These are phyloP conservation scores for Hesperophylax magnus DNA, from an alignment of 1,140 invertebrate genomes.

Conservation along the genomic window DNA sequence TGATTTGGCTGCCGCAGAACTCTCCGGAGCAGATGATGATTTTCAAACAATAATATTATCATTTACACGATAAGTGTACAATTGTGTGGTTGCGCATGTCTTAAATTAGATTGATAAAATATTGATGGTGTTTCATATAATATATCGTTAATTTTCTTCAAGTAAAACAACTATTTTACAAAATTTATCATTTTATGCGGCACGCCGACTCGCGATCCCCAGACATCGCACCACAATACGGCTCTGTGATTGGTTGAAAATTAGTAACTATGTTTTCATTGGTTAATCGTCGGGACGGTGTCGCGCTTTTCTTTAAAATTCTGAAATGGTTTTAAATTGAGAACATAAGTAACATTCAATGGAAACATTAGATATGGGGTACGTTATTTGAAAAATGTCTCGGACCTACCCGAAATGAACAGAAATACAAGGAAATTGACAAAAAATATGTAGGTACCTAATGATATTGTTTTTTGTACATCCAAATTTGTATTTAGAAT, in stretches of 20 bases:
- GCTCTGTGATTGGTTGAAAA: slow-evolving; percentile 48
- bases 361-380: no score
- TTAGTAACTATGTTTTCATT: slow-evolving; percentile 34
- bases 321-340: no score
- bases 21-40: not conserved
- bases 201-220: slow-evolving; percentile 46
- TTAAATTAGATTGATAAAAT: not conserved
- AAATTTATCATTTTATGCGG: slow-evolving; percentile 27
- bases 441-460: no score
- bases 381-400: no score
- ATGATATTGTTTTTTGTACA: no score
- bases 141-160: not conserved
- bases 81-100: not conserved
- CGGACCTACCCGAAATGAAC: no score
- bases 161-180: not conserved
- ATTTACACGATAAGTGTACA: not conserved
- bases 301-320: slow-evolving; percentile 33
- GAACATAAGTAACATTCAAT: no score
- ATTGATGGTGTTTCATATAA: slow-evolving; percentile 15
- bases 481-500: no score
- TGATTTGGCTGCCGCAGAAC: slow-evolving; percentile 26
- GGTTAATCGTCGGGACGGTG: not conserved
- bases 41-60: slow-evolving; percentile 22
- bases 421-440: no score
- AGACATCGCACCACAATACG: slow-evolving; percentile 57